Evolutionary conservation across 2,888 invertebrate genomes (phyloP), one percentile per base, ranked within the genome.

Genomic region (Drosophila helvetica): DNA sequence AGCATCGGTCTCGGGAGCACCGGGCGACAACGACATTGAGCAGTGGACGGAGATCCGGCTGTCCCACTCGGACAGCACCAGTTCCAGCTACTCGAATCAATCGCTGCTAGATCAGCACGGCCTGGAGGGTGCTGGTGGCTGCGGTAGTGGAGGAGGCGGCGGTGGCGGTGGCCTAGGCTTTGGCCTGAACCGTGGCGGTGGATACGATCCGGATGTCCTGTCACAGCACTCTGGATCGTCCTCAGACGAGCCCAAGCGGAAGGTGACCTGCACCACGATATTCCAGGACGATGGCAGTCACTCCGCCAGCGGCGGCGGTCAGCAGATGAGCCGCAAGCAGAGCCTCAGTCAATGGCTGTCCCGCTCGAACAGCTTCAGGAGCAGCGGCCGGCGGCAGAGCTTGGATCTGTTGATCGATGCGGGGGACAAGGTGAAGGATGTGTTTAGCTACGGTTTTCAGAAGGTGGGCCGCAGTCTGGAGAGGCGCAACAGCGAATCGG

Each of bases 391-490:
- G 55, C 92, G 96, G 25, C 96, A 96, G 91, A 96, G 96, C 74
- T 92, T 96, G 38, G 96, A 96, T 84, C 95, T 96, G 68, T 90
- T 96, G 25, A 93, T 96, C 88, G 96, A 96, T 76, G 96, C 96
- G 0, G 94, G 96, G 43, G 96, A 96, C 91, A 94, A 95, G 87
- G 95, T 96, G 71, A 96, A 96, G 91, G 96, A 96, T 92, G 95
- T 96, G 86, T 95, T 96, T 78, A 94, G 93, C 60, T 96, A 96
- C 90, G 96, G 96, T 88, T 95, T 95, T 91, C 94, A 95, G 93
- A 94, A 93, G 93, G 92, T 95, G 63, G 95, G 95, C 82, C 94
- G 94, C 76, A 93, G 93, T 51, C 93, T 94, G 60, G 96, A 96
- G 91, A 93, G 96, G 10, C 94, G 96, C 74, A 95, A 95, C 33